Evolutionary conservation across 2,888 invertebrate species (phyloP).

Genomic region (Polia nebulosa): DNA sequence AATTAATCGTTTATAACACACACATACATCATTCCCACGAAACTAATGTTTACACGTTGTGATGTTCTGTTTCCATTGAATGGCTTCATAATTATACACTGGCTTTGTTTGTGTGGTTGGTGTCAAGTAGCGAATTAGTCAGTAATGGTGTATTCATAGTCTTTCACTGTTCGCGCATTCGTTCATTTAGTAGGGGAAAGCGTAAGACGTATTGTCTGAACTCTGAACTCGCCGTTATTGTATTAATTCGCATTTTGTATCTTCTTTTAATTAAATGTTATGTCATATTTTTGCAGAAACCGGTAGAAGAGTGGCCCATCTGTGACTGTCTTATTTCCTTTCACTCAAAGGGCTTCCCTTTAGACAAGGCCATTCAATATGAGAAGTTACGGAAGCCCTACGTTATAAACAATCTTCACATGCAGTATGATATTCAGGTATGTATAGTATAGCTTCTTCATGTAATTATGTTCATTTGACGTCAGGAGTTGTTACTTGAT

Average conservation of each 20-base stretch:
- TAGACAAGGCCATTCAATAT: slow-evolving; percentile 99
- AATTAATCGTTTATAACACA: slow-evolving; percentile 55
- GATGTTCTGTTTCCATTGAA: slow-evolving; percentile 72
- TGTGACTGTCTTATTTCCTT: slow-evolving; percentile 99
- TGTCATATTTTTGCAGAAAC: slow-evolving; percentile 91
- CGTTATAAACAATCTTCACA: slow-evolving; percentile 99
- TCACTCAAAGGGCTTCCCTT: slow-evolving; percentile 99
- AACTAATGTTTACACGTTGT: slow-evolving; percentile 58
- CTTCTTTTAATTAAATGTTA: slow-evolving; percentile 14
- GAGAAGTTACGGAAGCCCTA: slow-evolving; percentile 98
- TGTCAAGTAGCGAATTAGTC: slow-evolving; percentile 72
- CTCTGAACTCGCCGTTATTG: slow-evolving; percentile 49
- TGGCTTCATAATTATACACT: slow-evolving; percentile 74
- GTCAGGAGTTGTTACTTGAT: slow-evolving; percentile 43
- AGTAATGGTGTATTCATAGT: slow-evolving; percentile 61
- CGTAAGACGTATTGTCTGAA: slow-evolving; percentile 37
- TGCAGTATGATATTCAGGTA: slow-evolving; percentile 99
- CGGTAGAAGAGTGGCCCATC: slow-evolving; percentile 99
- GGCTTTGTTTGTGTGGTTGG: slow-evolving; percentile 73
- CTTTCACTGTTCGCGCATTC: slow-evolving; percentile 43
- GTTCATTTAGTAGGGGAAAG: slow-evolving; percentile 51
- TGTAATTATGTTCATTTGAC: slow-evolving; percentile 29
- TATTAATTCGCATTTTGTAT: slow-evolving; percentile 34
- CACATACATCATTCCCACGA: slow-evolving; percentile 46
- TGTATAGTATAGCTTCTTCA: slow-evolving; percentile 42